phyloP scores from a whole-genome alignment of 2,797 vertebrate genomes.

The Hirundo rustica region DNA sequence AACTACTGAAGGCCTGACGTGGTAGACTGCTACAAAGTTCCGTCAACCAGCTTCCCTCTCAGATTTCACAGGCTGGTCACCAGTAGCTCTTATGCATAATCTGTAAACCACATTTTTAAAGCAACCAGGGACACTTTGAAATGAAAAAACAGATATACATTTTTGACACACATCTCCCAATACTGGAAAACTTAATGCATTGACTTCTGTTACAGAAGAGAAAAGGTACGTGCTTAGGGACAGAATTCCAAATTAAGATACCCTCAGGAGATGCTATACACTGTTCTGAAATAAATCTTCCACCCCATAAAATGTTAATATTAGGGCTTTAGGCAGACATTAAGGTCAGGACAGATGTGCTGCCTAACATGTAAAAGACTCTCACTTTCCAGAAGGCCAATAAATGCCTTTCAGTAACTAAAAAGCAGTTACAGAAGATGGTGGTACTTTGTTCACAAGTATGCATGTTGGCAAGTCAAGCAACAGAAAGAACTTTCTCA shows the following conservation, averaged over 20 bases:
- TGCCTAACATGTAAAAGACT: background rate
- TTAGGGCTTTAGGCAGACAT: background rate
- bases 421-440: background rate
- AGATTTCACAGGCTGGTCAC: constrained; percentile 4
- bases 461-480: background rate
- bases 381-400: background rate
- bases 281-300: background rate
- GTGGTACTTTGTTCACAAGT: background rate
- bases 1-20: background rate
- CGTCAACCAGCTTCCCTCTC: background rate
- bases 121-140: background rate
- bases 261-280: background rate
- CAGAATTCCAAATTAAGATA: background rate
- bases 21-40: background rate
- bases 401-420: background rate
- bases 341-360: background rate
- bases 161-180: background rate
- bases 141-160: background rate
- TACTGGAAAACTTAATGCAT: background rate
- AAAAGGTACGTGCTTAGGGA: background rate
- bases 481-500: background rate
- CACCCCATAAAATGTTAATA: background rate
- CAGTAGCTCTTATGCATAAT: background rate
- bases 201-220: background rate
- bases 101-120: background rate